These are phyloP conservation scores for Forbesichthys papilliferus DNA, from an alignment of 2,113 vertebrate species.

Conservation along the genomic window DNA sequence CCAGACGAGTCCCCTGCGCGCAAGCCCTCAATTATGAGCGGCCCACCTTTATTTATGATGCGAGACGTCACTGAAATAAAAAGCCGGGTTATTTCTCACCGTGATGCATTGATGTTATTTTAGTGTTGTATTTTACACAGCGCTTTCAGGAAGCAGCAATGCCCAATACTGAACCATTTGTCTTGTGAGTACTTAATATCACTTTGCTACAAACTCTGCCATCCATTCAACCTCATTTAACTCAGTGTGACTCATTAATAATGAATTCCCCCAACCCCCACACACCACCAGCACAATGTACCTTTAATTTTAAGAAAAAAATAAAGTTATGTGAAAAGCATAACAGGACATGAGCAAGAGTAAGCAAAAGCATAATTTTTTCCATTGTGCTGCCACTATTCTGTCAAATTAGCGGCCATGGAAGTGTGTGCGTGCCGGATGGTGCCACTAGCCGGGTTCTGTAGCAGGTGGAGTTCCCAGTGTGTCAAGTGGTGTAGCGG, in stretches of 20 bases:
- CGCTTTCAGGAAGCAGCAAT: conserved; percentile 43
- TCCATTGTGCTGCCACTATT: not conserved
- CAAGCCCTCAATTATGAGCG: conserved; percentile 76
- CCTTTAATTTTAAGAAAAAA: no score
- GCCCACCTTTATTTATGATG: conserved; percentile 80
- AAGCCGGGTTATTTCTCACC: conserved; percentile 43
- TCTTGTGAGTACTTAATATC: conserved; percentile 57
- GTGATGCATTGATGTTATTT: no score
- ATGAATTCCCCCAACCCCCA: conserved; percentile 47
- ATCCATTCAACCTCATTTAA: conserved; percentile 13
- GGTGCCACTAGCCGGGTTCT: conserved; percentile 85
- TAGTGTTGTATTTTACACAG: conserved; percentile 8
- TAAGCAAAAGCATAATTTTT: not conserved
- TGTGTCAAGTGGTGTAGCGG: conserved; percentile 83
- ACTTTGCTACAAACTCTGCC: conserved; percentile 42
- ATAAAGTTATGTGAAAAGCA: no score
- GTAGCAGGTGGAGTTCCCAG: conserved; percentile 76
- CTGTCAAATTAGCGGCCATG: not conserved
- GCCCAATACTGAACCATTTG: conserved; percentile 57
- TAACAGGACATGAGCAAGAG: not conserved
- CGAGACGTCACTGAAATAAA: conserved; percentile 52
- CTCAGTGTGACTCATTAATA: not conserved
- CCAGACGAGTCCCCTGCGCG: conserved; percentile 85
- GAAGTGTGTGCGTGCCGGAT: conserved; percentile 21
- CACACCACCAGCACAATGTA: conserved; percentile 29